These are phyloP conservation scores for Drosophila guanche DNA, from an alignment of 1,140 invertebrate genomes.

Conservation along the genomic window DNA sequence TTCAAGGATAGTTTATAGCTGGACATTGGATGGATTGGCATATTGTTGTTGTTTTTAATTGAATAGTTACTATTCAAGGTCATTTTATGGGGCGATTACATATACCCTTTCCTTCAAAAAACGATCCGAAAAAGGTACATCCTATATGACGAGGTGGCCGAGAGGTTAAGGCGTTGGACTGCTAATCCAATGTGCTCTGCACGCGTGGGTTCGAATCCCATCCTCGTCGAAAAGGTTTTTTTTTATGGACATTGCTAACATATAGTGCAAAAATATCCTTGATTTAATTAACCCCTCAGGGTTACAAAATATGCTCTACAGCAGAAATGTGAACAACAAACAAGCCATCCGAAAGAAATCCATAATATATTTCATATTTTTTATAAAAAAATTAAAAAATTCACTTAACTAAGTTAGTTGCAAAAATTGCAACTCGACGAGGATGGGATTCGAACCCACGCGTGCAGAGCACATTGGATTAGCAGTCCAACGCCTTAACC, in stretches of 20 bases:
- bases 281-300: too few relatives aligned
- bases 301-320: too few relatives aligned
- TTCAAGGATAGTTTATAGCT: neutral
- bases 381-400: neutral
- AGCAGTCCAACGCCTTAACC: slow-evolving; percentile 95
- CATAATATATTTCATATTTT: too few relatives aligned
- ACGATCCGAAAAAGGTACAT: slow-evolving; percentile 1
- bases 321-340: too few relatives aligned
- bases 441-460: slow-evolving; percentile 95
- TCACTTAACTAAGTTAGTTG: neutral
- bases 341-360: neutral
- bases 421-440: slow-evolving; percentile 85
- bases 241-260: too few relatives aligned
- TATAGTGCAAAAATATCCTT: too few relatives aligned
- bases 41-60: too few relatives aligned
- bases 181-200: slow-evolving; percentile 89
- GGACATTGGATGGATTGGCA: too few relatives aligned
- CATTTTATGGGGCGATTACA: neutral
- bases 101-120: slow-evolving; percentile 4
- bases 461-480: slow-evolving; percentile 89
- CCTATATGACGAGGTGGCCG: slow-evolving; percentile 90
- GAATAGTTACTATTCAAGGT: neutral
- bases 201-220: slow-evolving; percentile 95
- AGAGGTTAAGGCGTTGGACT: slow-evolving; percentile 96
- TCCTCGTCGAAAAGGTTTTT: slow-evolving; percentile 87